Percentiles rank a stretch among this genome's conserved stretches.
Conservation (phyloP, 2,888 invertebrate species). For the Tolmerus cingulatus region DNA sequence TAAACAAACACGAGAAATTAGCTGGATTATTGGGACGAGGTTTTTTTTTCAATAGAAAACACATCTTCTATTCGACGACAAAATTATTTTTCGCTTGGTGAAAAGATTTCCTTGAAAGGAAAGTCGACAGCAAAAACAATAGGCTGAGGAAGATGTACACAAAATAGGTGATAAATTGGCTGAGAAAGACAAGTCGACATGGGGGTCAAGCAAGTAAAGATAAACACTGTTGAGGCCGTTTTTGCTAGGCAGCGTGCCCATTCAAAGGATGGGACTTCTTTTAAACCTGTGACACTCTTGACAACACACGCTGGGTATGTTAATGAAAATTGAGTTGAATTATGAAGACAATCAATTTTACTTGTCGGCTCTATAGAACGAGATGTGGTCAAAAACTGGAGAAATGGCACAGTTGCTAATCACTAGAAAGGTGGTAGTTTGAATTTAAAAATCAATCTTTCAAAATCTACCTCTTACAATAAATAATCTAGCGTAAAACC, state of each 20-base stretch:
- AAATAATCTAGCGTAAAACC: background rate
- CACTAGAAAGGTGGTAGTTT: background rate
- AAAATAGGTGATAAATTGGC: background rate
- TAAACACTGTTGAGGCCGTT: background rate
- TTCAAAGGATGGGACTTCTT: background rate
- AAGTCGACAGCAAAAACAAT: background rate
- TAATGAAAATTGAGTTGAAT: background rate
- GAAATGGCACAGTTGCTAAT: background rate
- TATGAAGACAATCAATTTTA: background rate
- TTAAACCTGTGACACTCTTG: background rate
- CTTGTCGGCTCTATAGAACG: background rate
- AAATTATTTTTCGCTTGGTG: background rate
- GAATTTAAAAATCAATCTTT: background rate
- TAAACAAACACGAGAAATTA: background rate
- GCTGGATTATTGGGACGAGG: background rate
- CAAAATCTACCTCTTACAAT: background rate
- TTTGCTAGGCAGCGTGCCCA: background rate
- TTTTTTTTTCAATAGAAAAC: background rate
- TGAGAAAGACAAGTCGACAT: background rate
- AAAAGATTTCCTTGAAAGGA: background rate
- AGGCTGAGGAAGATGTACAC: background rate
- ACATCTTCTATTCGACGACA: background rate
- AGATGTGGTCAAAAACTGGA: background rate
- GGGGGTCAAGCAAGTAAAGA: background rate
- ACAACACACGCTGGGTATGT: background rate